phyloP scores from a whole-genome alignment of 1,140 invertebrate species.

The Chlorops oryzae region DNA sequence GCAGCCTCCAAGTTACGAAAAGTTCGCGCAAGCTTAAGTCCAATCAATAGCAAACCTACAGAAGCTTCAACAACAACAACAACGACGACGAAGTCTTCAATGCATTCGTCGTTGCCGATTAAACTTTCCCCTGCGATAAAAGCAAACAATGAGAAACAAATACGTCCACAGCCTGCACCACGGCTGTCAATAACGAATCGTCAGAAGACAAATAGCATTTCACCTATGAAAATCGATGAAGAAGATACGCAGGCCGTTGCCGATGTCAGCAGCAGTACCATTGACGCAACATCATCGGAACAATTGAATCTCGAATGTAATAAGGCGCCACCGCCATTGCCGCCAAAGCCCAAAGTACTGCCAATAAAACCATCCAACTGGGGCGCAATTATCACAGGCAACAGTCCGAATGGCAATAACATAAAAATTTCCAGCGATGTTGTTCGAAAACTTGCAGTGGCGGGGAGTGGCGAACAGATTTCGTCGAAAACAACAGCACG shows the following conservation, averaged over 20 bases:
- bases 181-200: constrained; percentile 35
- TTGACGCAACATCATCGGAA: constrained; percentile 3
- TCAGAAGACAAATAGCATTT: constrained; percentile 19
- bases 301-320: constrained; percentile 1
- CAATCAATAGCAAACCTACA: constrained; percentile 20
- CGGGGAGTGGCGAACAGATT: neutral
- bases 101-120: constrained; percentile 10
- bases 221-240: constrained; percentile 36
- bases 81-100: constrained; percentile 9
- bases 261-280: neutral
- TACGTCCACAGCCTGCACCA: constrained; percentile 38
- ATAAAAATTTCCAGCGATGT: constrained; percentile 30
- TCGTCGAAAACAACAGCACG: constrained; percentile 24
- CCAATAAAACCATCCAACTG: constrained; percentile 55
- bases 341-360: constrained; percentile 55
- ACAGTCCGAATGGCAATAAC: neutral
- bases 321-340: constrained; percentile 52
- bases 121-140: neutral
- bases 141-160: constrained; percentile 17
- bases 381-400: constrained; percentile 28
- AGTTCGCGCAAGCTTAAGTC: constrained; percentile 33
- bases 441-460: constrained; percentile 20
- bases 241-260: neutral
- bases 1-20: constrained; percentile 37
- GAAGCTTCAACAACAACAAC: constrained; percentile 1